Base-by-base conservation (phyloP, 2,888 invertebrate species). In the Andrena marginata region DNA sequence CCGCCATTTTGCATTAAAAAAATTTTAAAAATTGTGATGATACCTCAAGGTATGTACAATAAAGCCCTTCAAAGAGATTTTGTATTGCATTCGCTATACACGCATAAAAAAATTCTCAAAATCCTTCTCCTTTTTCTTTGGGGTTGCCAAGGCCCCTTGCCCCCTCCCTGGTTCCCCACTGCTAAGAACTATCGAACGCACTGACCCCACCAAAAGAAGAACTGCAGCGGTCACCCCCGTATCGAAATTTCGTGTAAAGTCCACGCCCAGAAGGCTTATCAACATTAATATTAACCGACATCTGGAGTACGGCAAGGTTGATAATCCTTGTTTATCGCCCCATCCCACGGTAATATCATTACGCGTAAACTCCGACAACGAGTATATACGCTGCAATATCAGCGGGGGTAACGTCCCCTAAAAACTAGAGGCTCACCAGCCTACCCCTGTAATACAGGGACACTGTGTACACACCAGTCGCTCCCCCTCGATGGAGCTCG, bases 281-380 rank as follows among this genome's bases (percentile, higher is more conserved):
- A 42, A 5, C 42, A 42, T 42, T 29, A 73, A 78, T 78, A 63
- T 73, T 77, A 51, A 23, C 26, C 10, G 29, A 1, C 42, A 48
- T 29, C 33, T 6, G 60, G 51, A 73, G 49, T 16, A 10, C n/a
- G 16, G 8, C 16, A 20, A 33, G 26, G 51, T 13, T 20, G 69
- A 35, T 71, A 82, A 71, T 20, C 68, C 68, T 80, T 76, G 80
- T 76, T 82, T 82, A 80, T 63, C 33, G 23, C 1, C 31, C 5
- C 8, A n/a, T 33, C 33, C 64, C 33, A 77, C 69, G 31, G 64
- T 48, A 71, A 77, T 72, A 68, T 42, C 72, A 48, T 75, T 72
- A 68, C 31, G 48, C 20, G 33, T 7, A 10, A 60, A 31, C 68
- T 71, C 64, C 42, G 56, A 42, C 63, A 42, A 42, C 42, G 42